phyloP scores from a whole-genome alignment of 2,888 invertebrate genomes.

The Watsonalla cultraria region DNA sequence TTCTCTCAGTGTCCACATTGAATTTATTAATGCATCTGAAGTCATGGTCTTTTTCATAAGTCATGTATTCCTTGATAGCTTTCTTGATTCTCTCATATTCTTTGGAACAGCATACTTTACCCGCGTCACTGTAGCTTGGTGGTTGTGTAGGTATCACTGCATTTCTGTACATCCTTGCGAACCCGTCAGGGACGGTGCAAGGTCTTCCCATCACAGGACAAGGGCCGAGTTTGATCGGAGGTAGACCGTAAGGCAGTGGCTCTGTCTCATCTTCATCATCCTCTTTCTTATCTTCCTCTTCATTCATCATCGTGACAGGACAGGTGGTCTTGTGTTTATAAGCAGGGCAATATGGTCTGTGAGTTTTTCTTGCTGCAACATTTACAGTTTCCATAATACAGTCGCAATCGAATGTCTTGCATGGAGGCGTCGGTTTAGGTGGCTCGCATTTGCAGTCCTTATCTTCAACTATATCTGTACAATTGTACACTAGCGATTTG shows the following conservation, averaged over 20 bases:
- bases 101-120: conserved; percentile 70
- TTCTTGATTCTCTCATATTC: conserved; percentile 69
- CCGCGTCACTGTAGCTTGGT: conserved; percentile 59
- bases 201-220: conserved; percentile 69
- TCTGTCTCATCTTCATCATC: conserved; percentile 60
- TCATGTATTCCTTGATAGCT: conserved; percentile 62
- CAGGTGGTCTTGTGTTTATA: conserved; percentile 61
- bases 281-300: conserved; percentile 53
- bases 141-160: conserved; percentile 48
- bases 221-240: conserved; percentile 65
- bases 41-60: conserved; percentile 55
- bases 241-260: conserved; percentile 64
- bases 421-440: conserved; percentile 54
- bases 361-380: conserved; percentile 47
- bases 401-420: conserved; percentile 64
- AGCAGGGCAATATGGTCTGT: conserved; percentile 60
- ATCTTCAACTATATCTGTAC: conserved; percentile 43
- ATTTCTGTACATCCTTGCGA: conserved; percentile 65
- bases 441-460: conserved; percentile 66
- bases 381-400: conserved; percentile 50
- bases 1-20: conserved; percentile 60
- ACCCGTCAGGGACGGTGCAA: conserved; percentile 65
- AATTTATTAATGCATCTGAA: conserved; percentile 62
- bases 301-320: conserved; percentile 51
- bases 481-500: conserved; percentile 34